phyloP scores from a whole-genome alignment of 2,888 invertebrate species.

The Mythimna ferrago region DNA sequence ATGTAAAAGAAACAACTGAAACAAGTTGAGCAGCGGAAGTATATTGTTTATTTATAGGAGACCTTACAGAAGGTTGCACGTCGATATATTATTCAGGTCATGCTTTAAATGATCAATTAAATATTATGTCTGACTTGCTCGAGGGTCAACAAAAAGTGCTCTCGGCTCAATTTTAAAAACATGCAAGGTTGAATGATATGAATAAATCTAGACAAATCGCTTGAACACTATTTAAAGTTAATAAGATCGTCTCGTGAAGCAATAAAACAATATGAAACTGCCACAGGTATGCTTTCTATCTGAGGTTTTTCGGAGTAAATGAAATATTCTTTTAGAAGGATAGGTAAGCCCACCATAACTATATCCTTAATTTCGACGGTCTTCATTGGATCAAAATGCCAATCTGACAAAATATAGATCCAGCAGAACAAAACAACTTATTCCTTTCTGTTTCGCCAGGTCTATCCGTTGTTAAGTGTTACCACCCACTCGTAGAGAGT shows the following conservation, averaged over 20 bases:
- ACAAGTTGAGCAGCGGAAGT: conserved; percentile 34
- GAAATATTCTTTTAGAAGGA: neutral
- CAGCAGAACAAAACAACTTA: neutral
- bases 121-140: neutral
- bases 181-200: conserved; percentile 27
- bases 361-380: neutral
- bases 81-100: conserved; percentile 24
- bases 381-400: conserved; percentile 1
- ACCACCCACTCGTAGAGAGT: conserved; percentile 76
- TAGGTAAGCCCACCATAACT: neutral
- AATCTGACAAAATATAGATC: neutral
- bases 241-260: conserved; percentile 4
- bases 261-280: conserved; percentile 12
- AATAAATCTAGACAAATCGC: conserved; percentile 15
- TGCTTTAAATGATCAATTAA: conserved; percentile 22
- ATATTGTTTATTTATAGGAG: conserved; percentile 9
- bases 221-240: neutral
- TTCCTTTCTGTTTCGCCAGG: conserved; percentile 35
- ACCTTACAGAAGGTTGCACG: conserved; percentile 34
- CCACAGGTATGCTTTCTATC: neutral
- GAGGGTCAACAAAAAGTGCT: conserved; percentile 35
- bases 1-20: neutral
- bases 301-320: neutral
- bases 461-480: conserved; percentile 66
- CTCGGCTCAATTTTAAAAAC: conserved; percentile 27